These are phyloP conservation scores for Montipora capricornis DNA, from an alignment of 64 coral and sea anemone species.

Conservation along the genomic window DNA sequence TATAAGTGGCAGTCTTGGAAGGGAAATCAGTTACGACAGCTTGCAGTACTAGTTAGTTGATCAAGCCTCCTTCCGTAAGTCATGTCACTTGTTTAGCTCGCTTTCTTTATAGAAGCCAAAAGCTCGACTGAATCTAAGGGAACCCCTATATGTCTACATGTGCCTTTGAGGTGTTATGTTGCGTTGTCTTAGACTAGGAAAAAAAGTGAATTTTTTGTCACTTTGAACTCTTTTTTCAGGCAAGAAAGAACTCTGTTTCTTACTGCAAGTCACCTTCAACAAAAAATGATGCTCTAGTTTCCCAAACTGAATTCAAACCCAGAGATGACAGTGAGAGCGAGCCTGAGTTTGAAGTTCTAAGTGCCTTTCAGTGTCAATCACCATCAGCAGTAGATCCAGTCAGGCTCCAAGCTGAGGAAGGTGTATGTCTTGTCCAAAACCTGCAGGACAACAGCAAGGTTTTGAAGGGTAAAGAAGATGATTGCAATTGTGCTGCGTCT, in stretches of 20 bases:
- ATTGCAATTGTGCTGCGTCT: constrained; percentile 56
- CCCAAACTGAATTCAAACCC: background rate
- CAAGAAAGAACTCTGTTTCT: constrained; percentile 83
- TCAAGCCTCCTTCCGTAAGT: too few relatives aligned
- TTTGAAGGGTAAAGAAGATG: background rate
- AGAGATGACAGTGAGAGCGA: constrained; percentile 82
- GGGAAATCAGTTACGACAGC: too few relatives aligned
- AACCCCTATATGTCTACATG: too few relatives aligned
- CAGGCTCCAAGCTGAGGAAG: background rate
- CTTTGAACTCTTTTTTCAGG: constrained; percentile 49
- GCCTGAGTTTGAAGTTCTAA: constrained; percentile 93
- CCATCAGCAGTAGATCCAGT: constrained; percentile 2
- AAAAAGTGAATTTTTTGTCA: background rate
- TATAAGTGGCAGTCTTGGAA: too few relatives aligned
- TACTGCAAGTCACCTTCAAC: constrained; percentile 66
- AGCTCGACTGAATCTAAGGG: too few relatives aligned
- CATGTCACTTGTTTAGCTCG: too few relatives aligned
- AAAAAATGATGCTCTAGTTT: background rate
- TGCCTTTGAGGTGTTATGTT: too few relatives aligned
- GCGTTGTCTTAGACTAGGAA: too few relatives aligned
- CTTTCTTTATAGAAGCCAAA: too few relatives aligned
- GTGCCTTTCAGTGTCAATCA: constrained; percentile 77
- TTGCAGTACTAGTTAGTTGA: too few relatives aligned
- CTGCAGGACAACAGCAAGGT: background rate
- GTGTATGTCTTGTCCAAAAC: background rate